Percentiles rank a stretch among this genome's conserved stretches.
phyloP scores from a whole-genome alignment of 1,140 invertebrate species.

The Schmidtea mediterranea region DNA sequence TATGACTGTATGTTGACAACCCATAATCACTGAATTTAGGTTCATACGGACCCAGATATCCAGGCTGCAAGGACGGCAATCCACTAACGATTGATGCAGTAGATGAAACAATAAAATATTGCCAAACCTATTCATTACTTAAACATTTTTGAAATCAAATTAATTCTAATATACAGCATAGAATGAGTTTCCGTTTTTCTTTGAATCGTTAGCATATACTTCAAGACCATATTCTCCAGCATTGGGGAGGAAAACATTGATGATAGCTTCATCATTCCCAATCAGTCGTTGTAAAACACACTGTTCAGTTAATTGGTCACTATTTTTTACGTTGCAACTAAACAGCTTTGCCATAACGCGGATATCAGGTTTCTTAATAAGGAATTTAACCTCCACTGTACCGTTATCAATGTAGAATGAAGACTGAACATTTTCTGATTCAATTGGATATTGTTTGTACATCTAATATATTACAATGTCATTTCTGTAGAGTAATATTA shows the following conservation, averaged over 20 bases:
- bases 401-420: no score
- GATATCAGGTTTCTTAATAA: no score
- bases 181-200: conserved; percentile 19
- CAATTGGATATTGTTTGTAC: no score
- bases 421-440: no score
- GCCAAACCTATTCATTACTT: not conserved
- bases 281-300: conserved; percentile 21
- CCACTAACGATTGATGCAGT: conserved; percentile 4
- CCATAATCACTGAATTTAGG: conserved; percentile 20
- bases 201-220: conserved; percentile 25
- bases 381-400: no score
- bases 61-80: conserved; percentile 19
- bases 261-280: conserved; percentile 18
- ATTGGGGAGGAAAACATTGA: conserved; percentile 20
- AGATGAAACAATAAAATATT: not conserved
- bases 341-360: conserved; percentile 26
- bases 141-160: not conserved
- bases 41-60: conserved; percentile 20
- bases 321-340: conserved; percentile 14
- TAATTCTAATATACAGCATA: conserved; percentile 13
- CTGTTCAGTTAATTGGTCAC: conserved; percentile 8
- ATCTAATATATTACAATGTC: no score
- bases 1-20: conserved; percentile 16
- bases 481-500: no score
- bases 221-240: conserved; percentile 25